Base-by-base conservation (phyloP, 2,797 vertebrate species). In the Apogon talboti region DNA sequence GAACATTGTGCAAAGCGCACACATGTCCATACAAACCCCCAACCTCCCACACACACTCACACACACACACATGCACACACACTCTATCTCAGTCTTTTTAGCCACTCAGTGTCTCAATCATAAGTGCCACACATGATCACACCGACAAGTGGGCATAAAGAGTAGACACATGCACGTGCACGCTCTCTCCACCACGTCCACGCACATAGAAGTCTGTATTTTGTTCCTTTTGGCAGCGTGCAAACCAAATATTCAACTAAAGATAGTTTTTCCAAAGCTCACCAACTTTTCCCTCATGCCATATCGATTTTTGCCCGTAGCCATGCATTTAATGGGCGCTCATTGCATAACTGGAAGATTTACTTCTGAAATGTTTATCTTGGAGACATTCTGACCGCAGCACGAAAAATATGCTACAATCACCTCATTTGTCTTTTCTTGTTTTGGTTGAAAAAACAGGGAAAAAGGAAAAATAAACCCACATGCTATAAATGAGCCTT, bases 1-100 rank as follows among this genome's bases (percentile, higher is more conserved):
- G 86, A 92, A 88, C 83, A 81, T 78, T 90, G 79, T 85, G 66
- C 61, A 50, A 65, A 43, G 63, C 8, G 37, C 64, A 73, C 81
- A 88, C 68, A 79, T 72, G 73, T 84, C 69, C 57, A 40, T 21
- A 49, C 42, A 38, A 56, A 14, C 43, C 53, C 69, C 45, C 71
- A 66, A 28, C 14, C 47, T 6, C 54, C 10, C 61, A 50, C 58
- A 61, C 57, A 66, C 58, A 61, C 57, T 63, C 61, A 50, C 58
- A 61, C 57, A 66, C 42, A 52, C 42, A 61, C 48, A 30, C 61
- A 66, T 21, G 19, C 53, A 61, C n/a, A 68, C 52, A 18, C 66
- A 71, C 48, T 49, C 14, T 43, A 4, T 64, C 48, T 69, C 14
- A 37, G 37, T 47, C 64, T 62, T 57, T 65, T 70, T 40, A 56